phyloP scores from a whole-genome alignment of 92 coral and sea anemone species.

The Zoanthus solanderi region DNA sequence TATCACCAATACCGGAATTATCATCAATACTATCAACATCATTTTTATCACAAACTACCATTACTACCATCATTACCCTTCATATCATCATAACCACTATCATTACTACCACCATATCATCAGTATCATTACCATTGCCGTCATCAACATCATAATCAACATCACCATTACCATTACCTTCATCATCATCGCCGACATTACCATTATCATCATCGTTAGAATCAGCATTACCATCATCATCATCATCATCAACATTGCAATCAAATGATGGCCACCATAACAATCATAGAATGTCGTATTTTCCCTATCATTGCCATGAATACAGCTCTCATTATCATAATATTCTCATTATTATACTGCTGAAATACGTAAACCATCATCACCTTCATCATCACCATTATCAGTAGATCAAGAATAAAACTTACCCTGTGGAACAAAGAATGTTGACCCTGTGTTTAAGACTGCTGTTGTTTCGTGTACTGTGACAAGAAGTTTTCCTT shows the following conservation, averaged over 20 bases:
- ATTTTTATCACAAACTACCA: neutral
- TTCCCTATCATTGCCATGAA: too few relatives aligned
- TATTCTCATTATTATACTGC: too few relatives aligned
- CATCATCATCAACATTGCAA: too few relatives aligned
- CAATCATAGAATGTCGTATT: too few relatives aligned
- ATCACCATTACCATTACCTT: neutral
- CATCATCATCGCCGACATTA: neutral
- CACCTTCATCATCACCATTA: too few relatives aligned
- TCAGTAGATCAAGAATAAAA: neutral
- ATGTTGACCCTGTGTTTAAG: conserved; percentile 82
- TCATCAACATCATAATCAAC: neutral
- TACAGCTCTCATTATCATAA: too few relatives aligned
- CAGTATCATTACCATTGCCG: neutral
- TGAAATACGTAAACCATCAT: neutral
- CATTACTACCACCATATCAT: neutral
- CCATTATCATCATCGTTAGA: too few relatives aligned
- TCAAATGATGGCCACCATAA: too few relatives aligned
- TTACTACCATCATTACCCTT: neutral
- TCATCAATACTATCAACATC: neutral
- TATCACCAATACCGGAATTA: neutral
- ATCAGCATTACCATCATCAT: too few relatives aligned
- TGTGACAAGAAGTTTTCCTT: conserved; percentile 79
- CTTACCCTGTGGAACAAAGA: conserved; percentile 85
- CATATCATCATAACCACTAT: neutral
- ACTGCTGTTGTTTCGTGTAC: conserved; percentile 73